Percentiles rank a stretch among this genome's conserved stretches.
Conservation (phyloP, 2,113 vertebrate genomes). For the Platichthys flesus region DNA sequence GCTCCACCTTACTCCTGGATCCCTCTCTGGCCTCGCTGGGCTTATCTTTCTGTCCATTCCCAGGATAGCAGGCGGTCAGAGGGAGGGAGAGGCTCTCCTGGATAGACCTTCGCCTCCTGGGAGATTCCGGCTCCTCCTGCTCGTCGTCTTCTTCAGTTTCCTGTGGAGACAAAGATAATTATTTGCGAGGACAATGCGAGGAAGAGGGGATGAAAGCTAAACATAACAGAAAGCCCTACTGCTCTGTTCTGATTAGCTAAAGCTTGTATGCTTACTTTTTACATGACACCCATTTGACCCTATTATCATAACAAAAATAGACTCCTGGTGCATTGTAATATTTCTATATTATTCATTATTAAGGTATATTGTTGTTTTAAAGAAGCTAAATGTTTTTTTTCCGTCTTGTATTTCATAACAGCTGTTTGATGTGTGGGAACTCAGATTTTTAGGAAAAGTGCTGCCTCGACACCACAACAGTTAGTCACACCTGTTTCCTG, state of each 20-base stretch:
- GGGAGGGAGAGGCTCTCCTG: conserved; percentile 83
- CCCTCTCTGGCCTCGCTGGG: conserved; percentile 64
- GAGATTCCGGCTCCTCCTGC: conserved; percentile 74
- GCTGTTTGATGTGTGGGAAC: too few relatives aligned
- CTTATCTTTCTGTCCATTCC: conserved; percentile 77
- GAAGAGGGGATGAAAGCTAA: conserved; percentile 31
- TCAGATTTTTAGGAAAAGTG: too few relatives aligned
- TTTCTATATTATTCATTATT: neutral
- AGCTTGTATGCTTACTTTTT: neutral
- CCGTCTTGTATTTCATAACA: too few relatives aligned
- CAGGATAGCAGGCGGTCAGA: conserved; percentile 59
- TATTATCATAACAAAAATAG: neutral
- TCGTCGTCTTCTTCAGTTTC: conserved; percentile 72
- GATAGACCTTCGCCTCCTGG: conserved; percentile 76
- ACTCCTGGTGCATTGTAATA: neutral
- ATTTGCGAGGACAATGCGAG: conserved; percentile 55
- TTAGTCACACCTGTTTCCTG: too few relatives aligned
- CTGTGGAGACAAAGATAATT: conserved; percentile 59
- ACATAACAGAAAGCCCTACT: conserved; percentile 6
- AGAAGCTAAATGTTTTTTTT: neutral
- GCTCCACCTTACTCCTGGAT: conserved; percentile 79
- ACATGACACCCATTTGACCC: neutral
- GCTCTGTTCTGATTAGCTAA: conserved; percentile 1
- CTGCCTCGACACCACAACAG: too few relatives aligned
- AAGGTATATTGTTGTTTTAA: neutral